Evolutionary conservation across 2,888 invertebrate species (phyloP).

Genomic region (Catocala nupta): DNA sequence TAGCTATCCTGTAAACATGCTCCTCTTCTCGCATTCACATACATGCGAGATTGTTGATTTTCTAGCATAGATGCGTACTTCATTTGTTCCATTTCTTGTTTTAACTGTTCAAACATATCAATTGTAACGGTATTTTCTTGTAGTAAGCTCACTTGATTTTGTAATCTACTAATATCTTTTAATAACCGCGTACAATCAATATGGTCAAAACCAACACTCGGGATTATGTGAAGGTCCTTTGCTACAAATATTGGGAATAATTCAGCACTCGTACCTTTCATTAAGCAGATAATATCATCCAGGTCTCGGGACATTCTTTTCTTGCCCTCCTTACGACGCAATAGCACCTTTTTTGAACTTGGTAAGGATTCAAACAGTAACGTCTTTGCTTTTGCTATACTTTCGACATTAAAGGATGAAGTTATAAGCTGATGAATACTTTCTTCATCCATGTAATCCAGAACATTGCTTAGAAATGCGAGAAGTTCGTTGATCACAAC

Average conservation of each 20-base stretch:
- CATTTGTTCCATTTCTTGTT: conserved; percentile 11
- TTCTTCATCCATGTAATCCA: neutral
- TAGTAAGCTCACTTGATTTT: conserved; percentile 14
- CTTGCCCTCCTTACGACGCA: neutral
- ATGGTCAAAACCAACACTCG: conserved; percentile 23
- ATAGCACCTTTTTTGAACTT: neutral
- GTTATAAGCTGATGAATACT: neutral
- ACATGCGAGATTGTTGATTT: conserved; percentile 1
- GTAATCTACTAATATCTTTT: conserved; percentile 17
- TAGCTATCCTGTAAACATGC: conserved; percentile 15
- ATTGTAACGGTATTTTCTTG: conserved; percentile 21
- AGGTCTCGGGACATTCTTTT: neutral
- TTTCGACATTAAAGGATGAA: neutral
- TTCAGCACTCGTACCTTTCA: conserved; percentile 19
- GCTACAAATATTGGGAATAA: conserved; percentile 24
- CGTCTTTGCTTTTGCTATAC: neutral
- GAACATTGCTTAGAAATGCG: neutral
- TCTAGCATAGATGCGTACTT: conserved; percentile 14
- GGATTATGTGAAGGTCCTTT: conserved; percentile 22
- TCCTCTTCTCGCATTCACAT: conserved; percentile 14
- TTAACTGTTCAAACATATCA: conserved; percentile 8
- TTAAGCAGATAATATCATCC: conserved; percentile 1
- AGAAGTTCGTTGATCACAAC: neutral
- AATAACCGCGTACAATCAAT: conserved; percentile 20
- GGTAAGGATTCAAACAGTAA: neutral